Base-by-base conservation (phyloP, 2,797 vertebrate genomes). In the Coreius guichenoti region DNA sequence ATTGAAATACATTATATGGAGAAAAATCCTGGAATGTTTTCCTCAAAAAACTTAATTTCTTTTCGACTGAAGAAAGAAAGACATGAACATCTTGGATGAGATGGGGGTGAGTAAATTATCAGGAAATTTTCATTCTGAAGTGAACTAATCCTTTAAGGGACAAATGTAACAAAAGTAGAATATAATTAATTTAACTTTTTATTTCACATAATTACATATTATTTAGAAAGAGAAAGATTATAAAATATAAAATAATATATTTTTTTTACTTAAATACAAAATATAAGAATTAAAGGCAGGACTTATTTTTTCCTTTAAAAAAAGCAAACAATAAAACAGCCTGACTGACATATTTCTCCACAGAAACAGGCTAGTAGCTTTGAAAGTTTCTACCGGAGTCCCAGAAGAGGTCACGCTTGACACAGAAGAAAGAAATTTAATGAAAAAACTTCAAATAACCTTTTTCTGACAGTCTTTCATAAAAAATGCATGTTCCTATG, bases 271-370 rank as follows among this genome's bases (percentile, higher is more conserved):
- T 45, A 21, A 5, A 31, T 39, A 58, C 16, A 36, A 39, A 16
- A 58, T 51, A 7, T 6, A 21, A 16, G 61, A 63, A 23, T 51
- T 31, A 36, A 76, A 76, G 23, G 5, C 43, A 54, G 23, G n/a
- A 36, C 23, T 79, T n/a, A 36, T 5, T 73, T 58, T 68, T 29
- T 61, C 56, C 26, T 76, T 84, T 4, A 47, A 26, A 63, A 63
- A 43, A 43, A 43, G 39, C 8, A 43, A 43, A 43, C 39, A 43
- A 43, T 43, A 74, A 26, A 47, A 26, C 74, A 17, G 65, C 83
- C 26, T 80, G 69, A 73, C 68, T 80, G 69, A 85, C 84, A 43
- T n/a, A n/a, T 67, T 74, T 80, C 13, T 74, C 31, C 8, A 75
- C 45, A 7, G 33, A 68, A 81, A 49, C 69, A 63, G 36, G n/a